phyloP scores from a whole-genome alignment of 2,888 invertebrate genomes.

The Andrena dorsata region DNA sequence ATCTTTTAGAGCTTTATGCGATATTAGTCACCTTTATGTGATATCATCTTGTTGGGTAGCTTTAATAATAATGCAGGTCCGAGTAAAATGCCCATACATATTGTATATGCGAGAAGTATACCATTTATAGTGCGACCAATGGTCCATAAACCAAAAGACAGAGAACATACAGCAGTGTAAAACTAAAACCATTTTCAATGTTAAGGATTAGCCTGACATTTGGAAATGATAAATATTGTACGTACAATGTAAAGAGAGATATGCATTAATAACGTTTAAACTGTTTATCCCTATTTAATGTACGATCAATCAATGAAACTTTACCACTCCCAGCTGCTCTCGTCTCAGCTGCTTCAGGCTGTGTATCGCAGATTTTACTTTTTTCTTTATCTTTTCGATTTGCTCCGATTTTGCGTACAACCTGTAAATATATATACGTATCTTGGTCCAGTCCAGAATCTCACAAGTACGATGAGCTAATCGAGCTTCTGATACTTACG shows the following conservation, averaged over 20 bases:
- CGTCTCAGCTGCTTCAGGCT: conserved; percentile 76
- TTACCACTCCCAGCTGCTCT: conserved; percentile 81
- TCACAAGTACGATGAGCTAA: conserved; percentile 9
- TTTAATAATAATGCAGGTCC: conserved; percentile 78
- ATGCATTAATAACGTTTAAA: conserved; percentile 19
- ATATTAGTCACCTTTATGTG: conserved; percentile 77
- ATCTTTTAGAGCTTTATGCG: conserved; percentile 10
- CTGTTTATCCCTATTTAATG: conserved; percentile 1
- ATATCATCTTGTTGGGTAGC: conserved; percentile 74
- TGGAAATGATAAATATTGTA: background rate
- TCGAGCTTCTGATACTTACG: conserved; percentile 38
- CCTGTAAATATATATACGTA: conserved; percentile 66
- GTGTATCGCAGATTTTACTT: conserved; percentile 73
- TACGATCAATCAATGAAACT: conserved; percentile 30
- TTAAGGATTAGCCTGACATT: conserved; percentile 2
- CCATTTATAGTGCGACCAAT: conserved; percentile 78
- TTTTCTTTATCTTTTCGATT: conserved; percentile 76
- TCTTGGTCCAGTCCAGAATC: conserved; percentile 1
- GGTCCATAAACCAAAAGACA: conserved; percentile 80
- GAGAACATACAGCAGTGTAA: conserved; percentile 77
- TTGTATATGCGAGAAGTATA: conserved; percentile 77
- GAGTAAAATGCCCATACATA: conserved; percentile 80
- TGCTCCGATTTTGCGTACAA: conserved; percentile 74
- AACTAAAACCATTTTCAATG: conserved; percentile 76
- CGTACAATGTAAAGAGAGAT: background rate